Evolutionary conservation across 2,888 invertebrate genomes (phyloP).

Genomic region (Napeogenes sylphis): DNA sequence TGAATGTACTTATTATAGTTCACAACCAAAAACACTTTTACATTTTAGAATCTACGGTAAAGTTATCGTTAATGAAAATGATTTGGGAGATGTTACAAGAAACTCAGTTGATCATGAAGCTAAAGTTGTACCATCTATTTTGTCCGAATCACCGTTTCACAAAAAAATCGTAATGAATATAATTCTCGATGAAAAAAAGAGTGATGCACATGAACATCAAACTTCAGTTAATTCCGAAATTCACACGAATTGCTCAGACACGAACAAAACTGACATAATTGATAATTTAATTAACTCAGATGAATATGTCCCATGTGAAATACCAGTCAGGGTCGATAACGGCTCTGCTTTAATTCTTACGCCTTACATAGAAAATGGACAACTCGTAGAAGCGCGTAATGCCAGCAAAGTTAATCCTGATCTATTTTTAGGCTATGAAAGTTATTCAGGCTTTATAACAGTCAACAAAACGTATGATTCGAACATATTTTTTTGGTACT

Average conservation of each 20-base stretch:
- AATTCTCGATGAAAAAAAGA: slow-evolving; percentile 6
- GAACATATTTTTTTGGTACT: slow-evolving; percentile 92
- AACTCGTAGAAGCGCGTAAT: slow-evolving; percentile 55
- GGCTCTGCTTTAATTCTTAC: slow-evolving; percentile 51
- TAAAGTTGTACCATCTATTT: slow-evolving; percentile 9
- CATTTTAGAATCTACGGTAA: slow-evolving; percentile 48
- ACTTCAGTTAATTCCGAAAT: slow-evolving; percentile 1
- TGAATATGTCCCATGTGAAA: slow-evolving; percentile 17
- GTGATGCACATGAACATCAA: not conserved
- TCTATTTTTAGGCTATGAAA: slow-evolving; percentile 59
- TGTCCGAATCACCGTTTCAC: slow-evolving; percentile 18
- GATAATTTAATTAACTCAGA: slow-evolving; percentile 20
- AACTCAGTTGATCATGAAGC: slow-evolving; percentile 16
- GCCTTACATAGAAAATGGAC: slow-evolving; percentile 55
- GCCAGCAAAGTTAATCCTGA: slow-evolving; percentile 48
- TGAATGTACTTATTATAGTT: not conserved
- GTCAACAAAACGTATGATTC: slow-evolving; percentile 85
- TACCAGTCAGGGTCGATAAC: slow-evolving; percentile 19
- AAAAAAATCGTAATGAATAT: slow-evolving; percentile 17
- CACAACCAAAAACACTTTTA: not conserved
- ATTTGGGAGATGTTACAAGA: slow-evolving; percentile 13
- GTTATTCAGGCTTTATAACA: slow-evolving; percentile 79
- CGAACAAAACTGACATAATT: slow-evolving; percentile 5
- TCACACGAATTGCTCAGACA: not conserved
- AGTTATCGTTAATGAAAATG: slow-evolving; percentile 37